A percentile compares a stretch with the other conserved stretches of the same genome.
phyloP scores from a whole-genome alignment of 2,888 invertebrate species.

The Altica lythri region DNA sequence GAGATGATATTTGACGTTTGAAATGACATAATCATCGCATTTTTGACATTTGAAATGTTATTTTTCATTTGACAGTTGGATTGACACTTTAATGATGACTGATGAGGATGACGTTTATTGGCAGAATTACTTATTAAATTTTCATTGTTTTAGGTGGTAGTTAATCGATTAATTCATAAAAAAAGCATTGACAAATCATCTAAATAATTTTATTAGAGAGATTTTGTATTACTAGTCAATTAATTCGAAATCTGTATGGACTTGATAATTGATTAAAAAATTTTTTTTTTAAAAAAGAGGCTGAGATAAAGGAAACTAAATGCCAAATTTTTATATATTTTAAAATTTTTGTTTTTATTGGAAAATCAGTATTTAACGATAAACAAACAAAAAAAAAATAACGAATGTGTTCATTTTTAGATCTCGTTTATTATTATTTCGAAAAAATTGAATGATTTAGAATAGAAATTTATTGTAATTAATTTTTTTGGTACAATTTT shows the following conservation, averaged over 20 bases:
- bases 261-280: background rate
- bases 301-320: too few relatives aligned
- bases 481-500: too few relatives aligned
- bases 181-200: constrained; percentile 52
- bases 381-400: background rate
- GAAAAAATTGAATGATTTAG: too few relatives aligned
- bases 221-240: constrained; percentile 6
- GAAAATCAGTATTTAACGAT: background rate
- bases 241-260: background rate
- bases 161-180: constrained; percentile 49
- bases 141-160: too few relatives aligned
- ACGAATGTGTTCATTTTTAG: background rate
- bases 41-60: background rate
- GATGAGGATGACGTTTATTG: too few relatives aligned
- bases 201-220: constrained; percentile 1
- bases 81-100: constrained; percentile 47
- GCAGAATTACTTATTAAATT: too few relatives aligned
- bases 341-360: background rate
- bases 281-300: too few relatives aligned
- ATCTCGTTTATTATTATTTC: too few relatives aligned
- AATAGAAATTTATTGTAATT: too few relatives aligned
- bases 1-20: background rate
- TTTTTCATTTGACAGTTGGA: constrained; percentile 47
- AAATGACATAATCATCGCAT: background rate
- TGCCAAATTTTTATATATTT: background rate